phyloP scores from a whole-genome alignment of 2,888 invertebrate genomes.

The Torymus tubicola region DNA sequence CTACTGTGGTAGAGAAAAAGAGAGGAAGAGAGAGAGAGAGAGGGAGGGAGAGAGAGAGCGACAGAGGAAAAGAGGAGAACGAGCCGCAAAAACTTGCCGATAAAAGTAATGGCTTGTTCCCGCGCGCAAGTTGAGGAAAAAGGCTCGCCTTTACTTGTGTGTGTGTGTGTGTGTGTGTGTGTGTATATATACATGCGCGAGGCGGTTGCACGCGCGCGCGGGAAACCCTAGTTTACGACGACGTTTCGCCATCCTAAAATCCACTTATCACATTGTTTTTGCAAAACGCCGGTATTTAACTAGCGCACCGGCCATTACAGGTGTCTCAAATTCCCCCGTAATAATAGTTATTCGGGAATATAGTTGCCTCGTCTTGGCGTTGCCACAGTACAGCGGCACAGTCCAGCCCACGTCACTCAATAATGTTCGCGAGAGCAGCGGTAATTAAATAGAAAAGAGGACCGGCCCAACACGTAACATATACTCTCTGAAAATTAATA shows the following conservation, averaged over 20 bases:
- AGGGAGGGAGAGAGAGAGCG: too few relatives aligned
- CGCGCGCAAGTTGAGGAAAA: conserved; percentile 6
- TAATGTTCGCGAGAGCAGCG: too few relatives aligned
- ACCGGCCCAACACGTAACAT: too few relatives aligned
- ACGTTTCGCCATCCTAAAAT: conserved; percentile 14
- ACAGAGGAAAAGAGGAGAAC: not conserved
- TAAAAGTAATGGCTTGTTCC: conserved; percentile 34
- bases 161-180: too few relatives aligned
- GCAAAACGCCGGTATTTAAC: too few relatives aligned
- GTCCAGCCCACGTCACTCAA: too few relatives aligned
- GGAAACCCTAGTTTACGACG: not conserved
- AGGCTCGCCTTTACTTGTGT: not conserved
- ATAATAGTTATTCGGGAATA: too few relatives aligned
- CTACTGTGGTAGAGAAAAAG: not conserved
- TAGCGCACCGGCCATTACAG: not conserved
- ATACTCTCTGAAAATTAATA: too few relatives aligned
- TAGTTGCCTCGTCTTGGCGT: too few relatives aligned
- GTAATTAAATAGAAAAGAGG: too few relatives aligned
- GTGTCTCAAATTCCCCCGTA: not conserved
- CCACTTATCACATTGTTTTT: conserved; percentile 6
- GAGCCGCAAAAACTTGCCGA: conserved; percentile 8
- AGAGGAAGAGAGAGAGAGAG: too few relatives aligned
- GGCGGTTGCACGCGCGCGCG: not conserved
- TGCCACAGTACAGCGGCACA: too few relatives aligned
- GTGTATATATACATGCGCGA: not conserved